These are phyloP conservation scores for Lipophrys pholis DNA, from an alignment of 2,113 vertebrate genomes.

Conservation along the genomic window DNA sequence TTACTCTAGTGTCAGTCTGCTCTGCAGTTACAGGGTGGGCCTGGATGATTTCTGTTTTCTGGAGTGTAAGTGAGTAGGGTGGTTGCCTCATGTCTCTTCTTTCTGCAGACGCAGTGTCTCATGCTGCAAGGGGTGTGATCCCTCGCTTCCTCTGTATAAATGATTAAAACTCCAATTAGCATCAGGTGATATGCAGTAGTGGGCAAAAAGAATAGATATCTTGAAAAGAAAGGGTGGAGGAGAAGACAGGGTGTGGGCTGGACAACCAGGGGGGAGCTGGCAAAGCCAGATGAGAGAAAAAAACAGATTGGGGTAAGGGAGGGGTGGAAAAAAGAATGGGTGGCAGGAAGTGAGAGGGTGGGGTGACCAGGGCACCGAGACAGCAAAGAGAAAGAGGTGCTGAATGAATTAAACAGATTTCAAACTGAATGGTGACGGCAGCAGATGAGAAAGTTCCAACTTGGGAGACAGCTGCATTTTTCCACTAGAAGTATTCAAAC, in stretches of 20 bases:
- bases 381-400: constrained; percentile 37
- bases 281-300: constrained; percentile 25
- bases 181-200: constrained; percentile 72
- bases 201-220: constrained; percentile 25
- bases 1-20: constrained; percentile 19
- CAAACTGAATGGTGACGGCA: constrained; percentile 26
- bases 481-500: background rate
- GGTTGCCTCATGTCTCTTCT: constrained; percentile 29
- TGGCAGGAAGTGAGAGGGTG: constrained; percentile 41
- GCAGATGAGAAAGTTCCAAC: constrained; percentile 19
- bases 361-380: constrained; percentile 18
- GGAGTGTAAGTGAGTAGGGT: background rate
- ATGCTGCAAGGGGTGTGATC: constrained; percentile 28
- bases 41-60: constrained; percentile 1
- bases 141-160: constrained; percentile 60
- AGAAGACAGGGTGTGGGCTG: constrained; percentile 23
- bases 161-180: constrained; percentile 75
- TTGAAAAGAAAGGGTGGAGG: constrained; percentile 26
- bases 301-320: constrained; percentile 32
- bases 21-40: constrained; percentile 20
- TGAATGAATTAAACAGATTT: constrained; percentile 43
- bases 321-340: constrained; percentile 47
- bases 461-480: constrained; percentile 2
- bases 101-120: constrained; percentile 47
- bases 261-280: constrained; percentile 2